A percentile compares a stretch with the other conserved stretches of the same genome.
Evolutionary conservation across 2,113 vertebrate species (phyloP).

Genomic region (Electrona antarctica): DNA sequence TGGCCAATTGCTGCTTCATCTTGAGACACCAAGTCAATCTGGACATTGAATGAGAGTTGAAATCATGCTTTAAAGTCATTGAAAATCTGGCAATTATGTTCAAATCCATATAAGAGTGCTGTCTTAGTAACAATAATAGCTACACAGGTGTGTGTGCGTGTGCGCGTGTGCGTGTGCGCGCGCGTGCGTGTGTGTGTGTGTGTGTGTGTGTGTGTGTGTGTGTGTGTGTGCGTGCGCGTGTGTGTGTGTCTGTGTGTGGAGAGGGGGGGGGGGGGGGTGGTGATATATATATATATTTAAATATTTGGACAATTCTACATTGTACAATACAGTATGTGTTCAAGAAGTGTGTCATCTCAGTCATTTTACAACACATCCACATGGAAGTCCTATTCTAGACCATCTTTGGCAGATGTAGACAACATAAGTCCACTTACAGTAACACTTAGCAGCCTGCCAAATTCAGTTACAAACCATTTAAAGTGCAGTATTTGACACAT

Average conservation of each 20-base stretch:
- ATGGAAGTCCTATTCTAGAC: constrained; percentile 34
- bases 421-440: constrained; percentile 49
- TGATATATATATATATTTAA: constrained; percentile 23
- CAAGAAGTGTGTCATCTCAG: constrained; percentile 29
- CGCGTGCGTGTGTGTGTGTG: too few species aligned
- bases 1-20: too few species aligned
- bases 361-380: constrained; percentile 21
- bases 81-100: background rate
- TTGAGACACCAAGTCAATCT: too few species aligned
- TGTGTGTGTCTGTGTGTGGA: too few species aligned
- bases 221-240: too few species aligned
- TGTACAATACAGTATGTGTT: constrained; percentile 38
- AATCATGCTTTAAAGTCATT: too few species aligned
- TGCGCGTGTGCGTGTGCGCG: too few species aligned
- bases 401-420: constrained; percentile 75
- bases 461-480: constrained; percentile 57
- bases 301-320: constrained; percentile 55
- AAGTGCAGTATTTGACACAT: constrained; percentile 75
- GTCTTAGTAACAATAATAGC: constrained; percentile 20
- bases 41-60: too few species aligned
- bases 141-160: background rate
- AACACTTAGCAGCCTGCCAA: constrained; percentile 46
- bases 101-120: constrained; percentile 28
- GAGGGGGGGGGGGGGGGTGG: background rate
- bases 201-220: too few species aligned